Evolutionary conservation across 37 sponge, comb jelly and placozoan genomes (phyloP), one percentile per base, ranked within the genome.

Genomic region (Ianthella basta): DNA sequence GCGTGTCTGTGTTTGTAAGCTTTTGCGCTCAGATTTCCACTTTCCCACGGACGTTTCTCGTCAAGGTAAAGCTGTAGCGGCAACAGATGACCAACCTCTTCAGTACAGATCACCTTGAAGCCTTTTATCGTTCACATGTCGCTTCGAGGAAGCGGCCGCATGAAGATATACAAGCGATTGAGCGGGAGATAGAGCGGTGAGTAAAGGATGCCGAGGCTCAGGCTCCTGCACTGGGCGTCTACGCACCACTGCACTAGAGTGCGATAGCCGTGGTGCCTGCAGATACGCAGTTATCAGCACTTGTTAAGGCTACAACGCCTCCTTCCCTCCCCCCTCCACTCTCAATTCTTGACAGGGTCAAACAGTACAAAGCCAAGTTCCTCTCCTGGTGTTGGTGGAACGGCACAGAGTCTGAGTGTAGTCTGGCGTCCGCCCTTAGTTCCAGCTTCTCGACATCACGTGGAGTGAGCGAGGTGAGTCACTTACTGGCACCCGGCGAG

Each of bases 131-230:
- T 21, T 75, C 78, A 2, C 78, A 75, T 44, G 78, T 75, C 44
- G 38, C 32, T 1, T 75, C 78, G 53, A 38, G 78, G 78, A 75
- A 75, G 78, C 32, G 53, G 6, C 78, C 54, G 1, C 78, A 75
- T 12, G 78, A 75, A 41, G 78, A 75, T 44, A 75, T 75, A 15
- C 44, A 75, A 44, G 78, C 78, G 54, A 75, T 75, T 16, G 78
- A 75, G 10, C 37, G 40, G n/a, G 78, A 75, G 54, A 75, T 75
- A 19, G 78, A 75, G 40, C 37, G 40, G 78, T 75, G 10, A 75
- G 78, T 8, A 16, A 8, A 44, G 50, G 50, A 8, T 44, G 50
- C 50, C 50, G 6, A 44, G 50, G 8, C 50, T n/a, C 50, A 44
- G 6, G 50, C 50, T 10, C 3, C 50, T 10, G 50, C 50, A 44